phyloP scores from a whole-genome alignment of 2,113 vertebrate genomes.

The Boulengeromyrus knoepffleri region DNA sequence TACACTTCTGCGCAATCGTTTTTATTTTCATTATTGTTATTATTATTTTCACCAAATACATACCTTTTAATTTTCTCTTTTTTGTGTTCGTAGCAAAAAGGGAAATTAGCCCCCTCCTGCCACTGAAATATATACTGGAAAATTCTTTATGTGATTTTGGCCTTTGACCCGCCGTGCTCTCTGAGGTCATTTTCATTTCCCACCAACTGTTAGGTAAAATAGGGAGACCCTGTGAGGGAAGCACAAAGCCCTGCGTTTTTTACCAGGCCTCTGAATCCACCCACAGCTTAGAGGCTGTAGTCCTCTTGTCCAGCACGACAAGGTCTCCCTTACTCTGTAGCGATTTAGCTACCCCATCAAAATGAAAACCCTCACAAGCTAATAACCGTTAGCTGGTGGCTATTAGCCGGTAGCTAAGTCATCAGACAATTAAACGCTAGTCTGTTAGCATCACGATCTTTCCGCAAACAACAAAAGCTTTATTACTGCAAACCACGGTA shows the following conservation, averaged over 20 bases:
- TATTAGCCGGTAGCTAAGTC: background rate
- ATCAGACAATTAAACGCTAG: background rate
- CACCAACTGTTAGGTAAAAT: conserved; percentile 78
- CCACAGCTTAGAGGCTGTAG: background rate
- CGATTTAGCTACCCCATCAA: background rate
- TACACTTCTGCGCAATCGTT: conserved; percentile 48
- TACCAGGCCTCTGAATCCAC: background rate
- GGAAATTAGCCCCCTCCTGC: conserved; percentile 23
- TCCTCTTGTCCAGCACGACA: background rate
- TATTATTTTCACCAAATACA: conserved; percentile 16
- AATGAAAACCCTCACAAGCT: background rate
- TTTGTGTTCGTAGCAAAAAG: background rate
- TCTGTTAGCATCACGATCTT: background rate
- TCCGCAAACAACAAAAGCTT: background rate
- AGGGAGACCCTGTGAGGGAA: conserved; percentile 64
- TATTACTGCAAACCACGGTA: background rate
- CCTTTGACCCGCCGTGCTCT: conserved; percentile 55
- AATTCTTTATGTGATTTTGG: conserved; percentile 62
- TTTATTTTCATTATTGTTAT: background rate
- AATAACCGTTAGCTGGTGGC: background rate
- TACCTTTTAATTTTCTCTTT: conserved; percentile 29
- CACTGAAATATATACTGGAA: conserved; percentile 40
- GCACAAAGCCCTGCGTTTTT: conserved; percentile 54
- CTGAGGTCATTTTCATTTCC: conserved; percentile 78
- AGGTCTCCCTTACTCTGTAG: background rate